Base-by-base conservation (phyloP, 2,888 invertebrate genomes). In the Nudaria mundana region DNA sequence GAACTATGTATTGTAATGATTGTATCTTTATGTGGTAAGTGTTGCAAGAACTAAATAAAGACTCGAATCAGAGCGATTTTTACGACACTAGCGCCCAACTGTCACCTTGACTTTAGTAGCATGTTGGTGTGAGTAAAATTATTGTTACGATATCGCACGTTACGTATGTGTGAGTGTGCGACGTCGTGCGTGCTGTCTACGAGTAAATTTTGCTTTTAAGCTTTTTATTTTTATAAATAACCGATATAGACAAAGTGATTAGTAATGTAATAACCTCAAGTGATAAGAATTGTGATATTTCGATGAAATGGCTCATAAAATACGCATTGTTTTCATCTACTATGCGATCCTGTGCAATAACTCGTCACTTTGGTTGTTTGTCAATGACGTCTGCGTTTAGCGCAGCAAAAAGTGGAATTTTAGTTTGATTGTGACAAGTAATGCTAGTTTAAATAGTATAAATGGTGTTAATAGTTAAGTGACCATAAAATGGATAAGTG, bases 351-450 rank as follows among this genome's bases (percentile, higher is more conserved):
- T 72, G 78, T 86, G 85, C 82, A 79, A 82, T 84, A 83, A 71
- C 80, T 85, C 84, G 81, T 84, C 86, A 83, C 84, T 87, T 82
- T 71, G 81, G 82, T 87, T 88, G 88, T 88, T 87, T 88, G 88
- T 84, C 86, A 87, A 84, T 88, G 88, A 88, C 88, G 88, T 87
- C 83, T 87, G 83, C 85, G 86, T 85, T 86, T 86, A 87, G 88
- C 84, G 84, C 81, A 83, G 84, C 83, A 76, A 87, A 86, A 85
- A 87, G 87, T 85, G 82, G 83, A 85, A 76, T 84, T 86, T 81
- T 83, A 81, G 77, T 82, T 85, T 81, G 79, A 85, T 85, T 81
- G 85, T 86, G 84, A 87, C 86, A 81, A 85, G 73, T 83, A 83
- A 84, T 88, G 86, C 71, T 80, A 85, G 79, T 72, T 71, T 75